phyloP scores from a whole-genome alignment of 2,888 invertebrate species.

The Callimorpha dominula region DNA sequence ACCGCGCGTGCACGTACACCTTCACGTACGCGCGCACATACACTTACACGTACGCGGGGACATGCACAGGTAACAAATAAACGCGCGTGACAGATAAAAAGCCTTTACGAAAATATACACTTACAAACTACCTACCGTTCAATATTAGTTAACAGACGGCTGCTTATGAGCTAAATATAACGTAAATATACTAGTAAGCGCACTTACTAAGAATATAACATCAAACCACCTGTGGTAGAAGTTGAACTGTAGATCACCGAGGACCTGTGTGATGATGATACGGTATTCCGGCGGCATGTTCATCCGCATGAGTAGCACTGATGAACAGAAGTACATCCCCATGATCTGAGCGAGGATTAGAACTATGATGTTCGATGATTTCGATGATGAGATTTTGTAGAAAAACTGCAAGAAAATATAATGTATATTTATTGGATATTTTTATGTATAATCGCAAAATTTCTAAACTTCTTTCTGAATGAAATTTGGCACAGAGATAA shows the following conservation, averaged over 20 bases:
- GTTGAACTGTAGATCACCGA: slow-evolving; percentile 99
- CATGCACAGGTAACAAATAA: neutral
- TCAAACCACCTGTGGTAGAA: slow-evolving; percentile 99
- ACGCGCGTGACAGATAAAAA: neutral
- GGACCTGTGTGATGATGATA: slow-evolving; percentile 93
- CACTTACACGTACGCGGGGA: neutral
- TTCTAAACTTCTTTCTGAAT: too few relatives aligned
- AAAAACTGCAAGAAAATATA: slow-evolving; percentile 91
- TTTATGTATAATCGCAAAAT: too few relatives aligned
- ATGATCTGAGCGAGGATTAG: slow-evolving; percentile 98
- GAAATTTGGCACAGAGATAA: too few relatives aligned
- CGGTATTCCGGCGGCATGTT: slow-evolving; percentile 99
- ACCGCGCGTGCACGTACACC: neutral
- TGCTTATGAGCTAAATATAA: slow-evolving; percentile 98
- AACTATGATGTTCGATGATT: slow-evolving; percentile 99
- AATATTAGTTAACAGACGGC: slow-evolving; percentile 83
- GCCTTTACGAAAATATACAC: neutral
- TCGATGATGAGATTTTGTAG: slow-evolving; percentile 99
- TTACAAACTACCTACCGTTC: neutral
- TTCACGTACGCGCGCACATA: neutral
- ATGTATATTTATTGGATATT: neutral
- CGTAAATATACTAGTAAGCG: slow-evolving; percentile 97
- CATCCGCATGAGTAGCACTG: slow-evolving; percentile 98
- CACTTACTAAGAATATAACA: slow-evolving; percentile 99
- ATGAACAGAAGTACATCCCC: slow-evolving; percentile 99